phyloP scores from a whole-genome alignment of 2,797 vertebrate genomes.

The Discoglossus pictus region DNA sequence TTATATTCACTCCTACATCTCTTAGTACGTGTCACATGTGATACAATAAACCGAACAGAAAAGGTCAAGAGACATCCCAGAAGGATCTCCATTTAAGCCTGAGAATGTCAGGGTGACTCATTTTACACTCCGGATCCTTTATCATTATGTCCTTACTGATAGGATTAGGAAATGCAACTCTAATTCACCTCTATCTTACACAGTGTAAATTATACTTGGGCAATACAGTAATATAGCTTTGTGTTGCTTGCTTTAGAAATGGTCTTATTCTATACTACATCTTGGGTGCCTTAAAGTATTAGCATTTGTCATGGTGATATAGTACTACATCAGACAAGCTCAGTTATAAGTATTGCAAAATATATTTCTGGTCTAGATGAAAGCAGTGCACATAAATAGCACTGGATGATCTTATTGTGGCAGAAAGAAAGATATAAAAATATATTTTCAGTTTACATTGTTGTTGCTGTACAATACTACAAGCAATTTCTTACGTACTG shows the following conservation, averaged over 20 bases:
- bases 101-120: conserved; percentile 67
- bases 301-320: no score
- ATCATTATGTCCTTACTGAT: conserved; percentile 58
- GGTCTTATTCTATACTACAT: no score
- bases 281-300: no score
- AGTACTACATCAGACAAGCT: no score
- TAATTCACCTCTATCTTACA: conserved; percentile 44
- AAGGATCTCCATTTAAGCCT: conserved; percentile 59
- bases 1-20: conserved; percentile 59
- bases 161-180: conserved; percentile 51
- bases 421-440: no score
- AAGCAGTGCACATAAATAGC: no score
- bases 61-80: conserved; percentile 66
- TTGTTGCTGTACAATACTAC: no score
- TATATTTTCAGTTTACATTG: no score
- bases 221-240: neutral
- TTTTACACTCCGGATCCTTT: conserved; percentile 59
- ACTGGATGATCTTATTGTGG: no score
- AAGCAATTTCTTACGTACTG: no score
- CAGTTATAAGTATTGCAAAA: no score
- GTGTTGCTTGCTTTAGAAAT: neutral
- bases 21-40: conserved; percentile 55
- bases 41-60: conserved; percentile 66
- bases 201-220: neutral
- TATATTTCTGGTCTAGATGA: no score